Conservation (phyloP, 2,113 vertebrate genomes). For the Sturnira hondurensis region DNA sequence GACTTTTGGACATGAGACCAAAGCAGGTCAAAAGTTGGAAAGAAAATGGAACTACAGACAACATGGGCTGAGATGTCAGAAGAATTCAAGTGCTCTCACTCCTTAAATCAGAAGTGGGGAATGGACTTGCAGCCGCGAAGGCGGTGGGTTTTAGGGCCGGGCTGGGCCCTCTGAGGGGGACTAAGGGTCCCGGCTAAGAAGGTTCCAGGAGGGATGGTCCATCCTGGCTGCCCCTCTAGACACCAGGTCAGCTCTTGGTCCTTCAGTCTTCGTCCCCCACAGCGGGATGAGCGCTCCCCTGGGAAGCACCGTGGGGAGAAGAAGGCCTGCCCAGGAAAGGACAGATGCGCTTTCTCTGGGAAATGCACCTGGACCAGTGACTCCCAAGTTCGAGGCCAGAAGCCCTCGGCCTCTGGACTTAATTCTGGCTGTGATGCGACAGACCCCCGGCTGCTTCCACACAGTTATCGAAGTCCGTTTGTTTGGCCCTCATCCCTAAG, state of each 20-base stretch:
- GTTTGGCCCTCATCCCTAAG: neutral
- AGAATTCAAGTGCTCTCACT: neutral
- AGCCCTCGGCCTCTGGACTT: neutral
- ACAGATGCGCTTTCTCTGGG: neutral
- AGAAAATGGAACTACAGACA: neutral
- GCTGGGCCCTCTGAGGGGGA: neutral
- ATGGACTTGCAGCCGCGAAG: no score
- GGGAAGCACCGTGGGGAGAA: neutral
- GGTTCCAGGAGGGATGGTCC: accelerated
- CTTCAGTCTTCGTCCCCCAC: neutral
- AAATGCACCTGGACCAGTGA: neutral
- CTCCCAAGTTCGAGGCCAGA: neutral
- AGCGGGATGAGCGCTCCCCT: neutral
- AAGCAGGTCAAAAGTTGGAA: neutral
- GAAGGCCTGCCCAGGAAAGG: neutral
- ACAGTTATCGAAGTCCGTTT: neutral
- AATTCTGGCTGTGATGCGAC: neutral
- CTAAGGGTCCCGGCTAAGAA: no score
- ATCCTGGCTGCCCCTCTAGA: neutral
- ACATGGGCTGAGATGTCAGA: neutral
- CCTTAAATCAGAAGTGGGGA: neutral
- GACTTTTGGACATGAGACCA: neutral
- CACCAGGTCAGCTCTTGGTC: neutral
- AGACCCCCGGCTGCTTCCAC: neutral
- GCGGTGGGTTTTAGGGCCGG: neutral